Evolutionary conservation across 2,888 invertebrate genomes (phyloP).

Genomic region (Catotricha subobsoleta): DNA sequence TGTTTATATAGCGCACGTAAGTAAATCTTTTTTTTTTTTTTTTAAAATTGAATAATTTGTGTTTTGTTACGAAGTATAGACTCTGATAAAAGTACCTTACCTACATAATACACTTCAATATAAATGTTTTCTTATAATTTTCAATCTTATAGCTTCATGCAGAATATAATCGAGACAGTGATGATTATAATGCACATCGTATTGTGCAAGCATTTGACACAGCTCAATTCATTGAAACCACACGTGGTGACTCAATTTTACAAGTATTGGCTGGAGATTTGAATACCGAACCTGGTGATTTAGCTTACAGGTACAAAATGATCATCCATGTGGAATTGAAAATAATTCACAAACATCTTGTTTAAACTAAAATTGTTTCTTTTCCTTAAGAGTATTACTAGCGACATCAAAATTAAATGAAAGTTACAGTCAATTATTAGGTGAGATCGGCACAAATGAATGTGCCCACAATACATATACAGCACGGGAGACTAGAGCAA

Average conservation of each 20-base stretch:
- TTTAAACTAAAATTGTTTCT: background rate
- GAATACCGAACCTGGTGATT: constrained; percentile 75
- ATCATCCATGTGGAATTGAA: no score
- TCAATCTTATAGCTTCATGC: constrained; percentile 59
- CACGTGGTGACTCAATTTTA: constrained; percentile 58
- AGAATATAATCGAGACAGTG: constrained; percentile 67
- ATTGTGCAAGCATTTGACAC: constrained; percentile 87
- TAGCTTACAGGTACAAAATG: constrained; percentile 44
- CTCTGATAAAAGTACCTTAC: background rate
- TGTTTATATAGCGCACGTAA: constrained; percentile 86
- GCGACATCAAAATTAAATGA: constrained; percentile 38
- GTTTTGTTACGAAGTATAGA: background rate
- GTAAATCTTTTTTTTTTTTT: constrained; percentile 19
- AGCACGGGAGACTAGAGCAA: constrained; percentile 31
- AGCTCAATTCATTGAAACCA: constrained; percentile 81
- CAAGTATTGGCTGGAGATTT: constrained; percentile 86
- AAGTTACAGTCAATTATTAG: constrained; percentile 22
- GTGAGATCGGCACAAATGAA: constrained; percentile 53
- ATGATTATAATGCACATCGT: constrained; percentile 84
- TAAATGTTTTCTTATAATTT: background rate
- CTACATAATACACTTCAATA: background rate
- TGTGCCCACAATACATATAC: constrained; percentile 71
- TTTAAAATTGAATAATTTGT: background rate
- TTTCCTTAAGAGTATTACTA: constrained; percentile 32
- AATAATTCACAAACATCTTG: background rate